A percentile compares a stretch with the other conserved stretches of the same genome.
Conservation (phyloP, 2,888 invertebrate genomes). For the Anarsia innoxiella region DNA sequence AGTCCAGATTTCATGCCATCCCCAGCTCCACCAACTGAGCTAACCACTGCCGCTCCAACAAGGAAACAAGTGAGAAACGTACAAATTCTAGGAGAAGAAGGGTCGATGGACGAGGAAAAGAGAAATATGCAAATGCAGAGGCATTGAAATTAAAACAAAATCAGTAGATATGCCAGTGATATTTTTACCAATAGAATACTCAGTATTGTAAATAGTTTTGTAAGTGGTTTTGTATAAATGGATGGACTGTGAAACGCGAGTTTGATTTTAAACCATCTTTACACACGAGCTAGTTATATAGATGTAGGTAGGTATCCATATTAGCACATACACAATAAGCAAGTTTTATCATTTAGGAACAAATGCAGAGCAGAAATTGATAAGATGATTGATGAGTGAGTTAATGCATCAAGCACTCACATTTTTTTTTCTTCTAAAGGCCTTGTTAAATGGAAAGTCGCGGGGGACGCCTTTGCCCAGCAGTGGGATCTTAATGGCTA, state of each 20-base stretch:
- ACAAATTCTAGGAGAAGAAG: constrained; percentile 81
- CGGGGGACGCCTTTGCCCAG: no score
- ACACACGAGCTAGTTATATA: no score
- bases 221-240: constrained; percentile 34
- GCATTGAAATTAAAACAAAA: constrained; percentile 25
- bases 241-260: constrained; percentile 1
- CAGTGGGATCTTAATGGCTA: no score
- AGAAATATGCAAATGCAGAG: constrained; percentile 32
- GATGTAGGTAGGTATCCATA: no score
- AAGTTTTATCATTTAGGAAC: no score
- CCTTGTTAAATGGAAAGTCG: no score
- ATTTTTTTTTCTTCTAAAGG: no score
- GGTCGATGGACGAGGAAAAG: constrained; percentile 50
- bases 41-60: constrained; percentile 67
- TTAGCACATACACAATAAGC: no score
- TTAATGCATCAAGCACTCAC: no score
- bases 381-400: no score
- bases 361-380: no score
- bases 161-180: constrained; percentile 23
- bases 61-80: constrained; percentile 80
- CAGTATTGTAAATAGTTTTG: constrained; percentile 53
- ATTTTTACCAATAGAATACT: constrained; percentile 39
- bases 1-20: constrained; percentile 75
- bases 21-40: constrained; percentile 53
- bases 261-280: neutral